Percentiles rank a stretch among this genome's conserved stretches.
Evolutionary conservation across 2,888 invertebrate genomes (phyloP).

Genomic region (Thymelicus lineola): DNA sequence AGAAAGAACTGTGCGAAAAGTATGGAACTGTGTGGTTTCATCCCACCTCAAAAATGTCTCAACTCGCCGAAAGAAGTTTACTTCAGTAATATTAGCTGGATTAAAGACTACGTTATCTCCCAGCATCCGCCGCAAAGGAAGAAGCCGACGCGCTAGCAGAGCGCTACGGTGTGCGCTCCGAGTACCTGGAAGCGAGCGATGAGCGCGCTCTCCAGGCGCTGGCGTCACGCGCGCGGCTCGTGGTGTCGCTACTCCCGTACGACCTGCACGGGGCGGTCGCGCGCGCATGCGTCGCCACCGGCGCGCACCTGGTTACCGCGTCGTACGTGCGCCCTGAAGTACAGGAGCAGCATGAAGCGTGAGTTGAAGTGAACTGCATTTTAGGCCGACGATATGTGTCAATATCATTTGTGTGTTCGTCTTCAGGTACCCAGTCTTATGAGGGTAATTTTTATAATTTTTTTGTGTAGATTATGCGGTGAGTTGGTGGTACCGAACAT

Average conservation of each 20-base stretch:
- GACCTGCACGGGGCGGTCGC: constrained; percentile 94
- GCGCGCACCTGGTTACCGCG: constrained; percentile 97
- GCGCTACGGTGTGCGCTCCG: constrained; percentile 91
- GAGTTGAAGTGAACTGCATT: constrained; percentile 63
- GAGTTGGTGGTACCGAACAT: too few relatives aligned
- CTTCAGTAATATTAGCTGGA: too few relatives aligned
- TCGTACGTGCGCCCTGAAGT: constrained; percentile 96
- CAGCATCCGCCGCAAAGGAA: constrained; percentile 92
- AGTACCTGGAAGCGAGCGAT: constrained; percentile 93
- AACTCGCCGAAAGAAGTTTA: too few relatives aligned
- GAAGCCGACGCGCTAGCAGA: constrained; percentile 94
- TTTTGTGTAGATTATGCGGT: too few relatives aligned
- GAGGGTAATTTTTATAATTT: too few relatives aligned
- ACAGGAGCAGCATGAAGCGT: constrained; percentile 90
- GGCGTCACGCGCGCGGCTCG: constrained; percentile 90
- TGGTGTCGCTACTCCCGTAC: constrained; percentile 96
- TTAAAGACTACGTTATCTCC: constrained; percentile 26
- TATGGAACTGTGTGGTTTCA: too few relatives aligned
- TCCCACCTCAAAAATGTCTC: too few relatives aligned
- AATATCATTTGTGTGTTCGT: too few relatives aligned
- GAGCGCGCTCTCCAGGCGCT: constrained; percentile 88
- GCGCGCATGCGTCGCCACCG: constrained; percentile 92
- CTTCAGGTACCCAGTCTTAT: not conserved
- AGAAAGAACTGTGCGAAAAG: too few relatives aligned
- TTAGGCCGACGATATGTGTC: too few relatives aligned